These are phyloP conservation scores for Diorhabda sublineata DNA, from an alignment of 1,140 invertebrate genomes.

Conservation along the genomic window DNA sequence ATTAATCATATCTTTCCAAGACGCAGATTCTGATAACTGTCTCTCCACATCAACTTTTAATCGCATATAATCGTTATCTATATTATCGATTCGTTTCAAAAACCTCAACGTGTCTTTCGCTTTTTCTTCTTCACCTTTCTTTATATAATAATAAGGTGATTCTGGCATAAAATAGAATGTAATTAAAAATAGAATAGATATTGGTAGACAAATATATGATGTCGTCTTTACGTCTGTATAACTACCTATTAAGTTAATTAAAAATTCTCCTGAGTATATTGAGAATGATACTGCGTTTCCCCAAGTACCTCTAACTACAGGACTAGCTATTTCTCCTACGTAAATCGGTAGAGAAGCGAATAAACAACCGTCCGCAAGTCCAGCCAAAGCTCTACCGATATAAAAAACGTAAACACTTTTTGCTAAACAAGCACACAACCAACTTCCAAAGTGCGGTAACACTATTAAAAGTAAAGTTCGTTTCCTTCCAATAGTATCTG, in stretches of 20 bases:
- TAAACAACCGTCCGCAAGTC: constrained; percentile 28
- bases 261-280: constrained; percentile 49
- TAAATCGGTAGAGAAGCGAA: constrained; percentile 29
- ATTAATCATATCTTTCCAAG: constrained; percentile 38
- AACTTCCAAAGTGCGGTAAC: not conserved
- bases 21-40: constrained; percentile 30
- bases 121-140: constrained; percentile 25
- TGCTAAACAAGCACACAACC: not conserved
- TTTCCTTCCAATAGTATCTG: not conserved
- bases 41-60: constrained; percentile 28
- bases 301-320: constrained; percentile 29
- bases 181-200: constrained; percentile 41
- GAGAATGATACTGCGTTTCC: constrained; percentile 49
- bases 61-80: constrained; percentile 32
- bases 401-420: constrained; percentile 40
- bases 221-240: constrained; percentile 7
- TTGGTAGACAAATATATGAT: constrained; percentile 12
- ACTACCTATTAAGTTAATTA: constrained; percentile 51
- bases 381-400: constrained; percentile 24
- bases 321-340: constrained; percentile 29
- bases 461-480: not conserved
- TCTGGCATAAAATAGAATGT: constrained; percentile 41
- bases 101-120: constrained; percentile 22
- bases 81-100: constrained; percentile 32
- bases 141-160: constrained; percentile 38